A percentile compares a stretch with the other conserved stretches of the same genome.
These are phyloP conservation scores for Andrena camellia DNA, from an alignment of 2,888 invertebrate genomes.

Conservation along the genomic window DNA sequence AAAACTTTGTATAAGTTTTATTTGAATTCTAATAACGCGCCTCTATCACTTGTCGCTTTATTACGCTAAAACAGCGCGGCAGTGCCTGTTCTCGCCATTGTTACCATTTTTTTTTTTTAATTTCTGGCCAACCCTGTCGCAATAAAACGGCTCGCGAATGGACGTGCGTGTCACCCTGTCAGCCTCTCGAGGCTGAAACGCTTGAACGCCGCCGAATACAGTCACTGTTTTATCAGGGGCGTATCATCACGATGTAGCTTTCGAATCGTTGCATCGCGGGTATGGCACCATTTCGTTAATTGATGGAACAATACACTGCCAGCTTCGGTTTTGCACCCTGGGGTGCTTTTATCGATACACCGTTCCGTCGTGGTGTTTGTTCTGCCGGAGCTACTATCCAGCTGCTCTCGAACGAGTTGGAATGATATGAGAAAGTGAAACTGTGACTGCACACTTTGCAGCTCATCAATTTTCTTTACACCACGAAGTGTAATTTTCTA, in stretches of 20 bases:
- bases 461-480: too few relatives aligned
- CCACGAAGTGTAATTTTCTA: not conserved
- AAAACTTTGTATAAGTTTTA: conserved; percentile 13
- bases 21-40: conserved; percentile 11
- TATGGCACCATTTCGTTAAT: conserved; percentile 42
- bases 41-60: conserved; percentile 61
- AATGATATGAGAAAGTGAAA: not conserved
- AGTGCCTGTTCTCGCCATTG: conserved; percentile 41
- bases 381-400: not conserved
- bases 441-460: not conserved
- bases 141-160: conserved; percentile 65
- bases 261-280: conserved; percentile 29
- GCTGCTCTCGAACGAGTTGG: not conserved
- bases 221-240: conserved; percentile 7
- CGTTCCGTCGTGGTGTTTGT: not conserved
- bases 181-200: conserved; percentile 35
- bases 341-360: not conserved
- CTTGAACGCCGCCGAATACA: conserved; percentile 1
- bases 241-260: conserved; percentile 10
- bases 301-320: conserved; percentile 1
- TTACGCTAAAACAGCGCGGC: conserved; percentile 47
- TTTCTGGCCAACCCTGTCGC: conserved; percentile 54
- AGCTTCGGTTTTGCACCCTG: not conserved
- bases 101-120: conserved; percentile 49
- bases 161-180: conserved; percentile 25